phyloP scores from a whole-genome alignment of 2,113 vertebrate species.

The Labeo catla region DNA sequence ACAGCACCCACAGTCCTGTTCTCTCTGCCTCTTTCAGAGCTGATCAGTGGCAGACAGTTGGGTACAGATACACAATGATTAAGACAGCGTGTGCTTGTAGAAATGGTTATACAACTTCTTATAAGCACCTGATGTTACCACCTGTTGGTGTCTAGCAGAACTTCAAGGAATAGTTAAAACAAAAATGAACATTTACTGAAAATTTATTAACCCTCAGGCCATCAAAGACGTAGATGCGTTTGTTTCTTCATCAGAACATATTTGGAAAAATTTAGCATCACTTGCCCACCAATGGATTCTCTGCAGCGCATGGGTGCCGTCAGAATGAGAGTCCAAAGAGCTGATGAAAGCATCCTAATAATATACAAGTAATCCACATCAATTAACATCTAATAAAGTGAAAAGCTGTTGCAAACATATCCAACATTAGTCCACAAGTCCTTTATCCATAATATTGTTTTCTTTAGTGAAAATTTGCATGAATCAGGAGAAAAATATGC shows the following conservation, averaged over 20 bases:
- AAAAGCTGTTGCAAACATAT: too few species aligned
- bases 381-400: too few species aligned
- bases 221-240: not conserved
- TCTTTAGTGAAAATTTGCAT: too few species aligned
- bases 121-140: not conserved
- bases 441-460: too few species aligned
- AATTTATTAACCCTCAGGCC: not conserved
- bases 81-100: not conserved
- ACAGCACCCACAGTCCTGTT: conserved; percentile 20
- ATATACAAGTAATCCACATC: not conserved
- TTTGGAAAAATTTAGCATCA: too few species aligned
- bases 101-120: not conserved
- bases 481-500: too few species aligned
- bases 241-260: too few species aligned
- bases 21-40: not conserved
- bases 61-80: conserved; percentile 16
- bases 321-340: not conserved
- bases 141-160: not conserved
- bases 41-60: not conserved
- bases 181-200: not conserved
- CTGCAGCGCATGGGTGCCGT: not conserved
- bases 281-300: not conserved
- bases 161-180: not conserved
- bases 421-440: too few species aligned
- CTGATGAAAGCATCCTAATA: not conserved